These are phyloP conservation scores for Apodemus sylvaticus DNA, from an alignment of 2,113 vertebrate genomes.

Conservation along the genomic window DNA sequence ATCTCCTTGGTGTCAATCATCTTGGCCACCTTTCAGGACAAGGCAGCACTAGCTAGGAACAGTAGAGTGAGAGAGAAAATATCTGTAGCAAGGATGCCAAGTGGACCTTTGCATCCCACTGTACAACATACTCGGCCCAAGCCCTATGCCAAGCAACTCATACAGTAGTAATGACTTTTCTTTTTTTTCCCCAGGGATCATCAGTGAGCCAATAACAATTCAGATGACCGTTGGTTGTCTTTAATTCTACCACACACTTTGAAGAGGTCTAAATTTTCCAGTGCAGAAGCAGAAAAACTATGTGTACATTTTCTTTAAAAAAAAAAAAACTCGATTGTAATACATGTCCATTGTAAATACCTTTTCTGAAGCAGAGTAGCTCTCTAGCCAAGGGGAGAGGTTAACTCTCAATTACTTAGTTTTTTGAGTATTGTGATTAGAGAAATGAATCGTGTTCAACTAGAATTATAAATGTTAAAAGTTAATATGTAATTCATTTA, in stretches of 20 bases:
- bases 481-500: neutral
- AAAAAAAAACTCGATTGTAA: neutral
- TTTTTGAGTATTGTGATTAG: neutral
- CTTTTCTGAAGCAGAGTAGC: neutral
- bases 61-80: neutral
- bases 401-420: neutral
- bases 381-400: neutral
- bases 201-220: neutral
- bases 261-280: no score
- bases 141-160: neutral
- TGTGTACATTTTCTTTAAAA: no score
- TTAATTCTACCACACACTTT: no score
- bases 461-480: neutral
- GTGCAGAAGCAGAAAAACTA: no score
- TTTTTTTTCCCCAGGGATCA: neutral
- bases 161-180: neutral
- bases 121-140: neutral
- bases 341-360: neutral
- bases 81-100: neutral
- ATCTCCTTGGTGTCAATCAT: neutral
- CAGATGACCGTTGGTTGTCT: neutral
- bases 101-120: neutral
- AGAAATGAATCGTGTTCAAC: neutral
- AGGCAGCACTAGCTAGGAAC: neutral
- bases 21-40: neutral